These are phyloP conservation scores for Mallotus villosus DNA, from an alignment of 2,797 vertebrate genomes.

Conservation along the genomic window DNA sequence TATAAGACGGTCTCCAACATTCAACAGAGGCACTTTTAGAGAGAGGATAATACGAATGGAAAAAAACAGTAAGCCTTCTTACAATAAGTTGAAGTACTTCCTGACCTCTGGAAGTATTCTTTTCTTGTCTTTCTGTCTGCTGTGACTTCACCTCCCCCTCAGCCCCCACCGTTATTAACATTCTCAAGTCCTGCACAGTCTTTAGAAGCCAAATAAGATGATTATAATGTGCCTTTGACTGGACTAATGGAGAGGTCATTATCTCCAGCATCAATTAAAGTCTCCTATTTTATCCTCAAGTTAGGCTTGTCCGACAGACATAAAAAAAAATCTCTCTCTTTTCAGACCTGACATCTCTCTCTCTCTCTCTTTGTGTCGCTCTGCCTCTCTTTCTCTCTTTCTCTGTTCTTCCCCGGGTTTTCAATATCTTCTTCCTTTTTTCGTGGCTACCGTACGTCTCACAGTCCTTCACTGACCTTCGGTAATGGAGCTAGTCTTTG, in stretches of 20 bases:
- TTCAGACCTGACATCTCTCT: constrained; percentile 45
- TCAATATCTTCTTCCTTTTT: not conserved
- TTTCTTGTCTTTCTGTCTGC: constrained; percentile 25
- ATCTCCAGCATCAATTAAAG: constrained; percentile 63
- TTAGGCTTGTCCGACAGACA: constrained; percentile 30
- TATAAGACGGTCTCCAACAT: no score
- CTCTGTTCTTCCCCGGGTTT: not conserved
- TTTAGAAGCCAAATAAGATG: constrained; percentile 48
- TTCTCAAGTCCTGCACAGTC: constrained; percentile 30
- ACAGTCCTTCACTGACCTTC: not conserved
- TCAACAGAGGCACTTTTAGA: no score
- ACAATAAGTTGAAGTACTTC: not conserved
- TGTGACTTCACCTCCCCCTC: constrained; percentile 13
- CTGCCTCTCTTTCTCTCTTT: constrained; percentile 50
- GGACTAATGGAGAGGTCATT: constrained; percentile 57
- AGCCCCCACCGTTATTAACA: constrained; percentile 32
- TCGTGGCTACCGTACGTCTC: not conserved
- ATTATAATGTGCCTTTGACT: constrained; percentile 44
- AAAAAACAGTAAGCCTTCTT: no score
- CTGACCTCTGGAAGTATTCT: not conserved
- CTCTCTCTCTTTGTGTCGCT: constrained; percentile 26
- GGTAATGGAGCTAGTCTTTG: not conserved
- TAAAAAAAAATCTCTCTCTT: constrained; percentile 10
- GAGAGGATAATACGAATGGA: no score
- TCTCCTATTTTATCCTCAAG: constrained; percentile 43